Percentiles rank a stretch among this genome's conserved stretches.
Evolutionary conservation across 2,888 invertebrate genomes (phyloP).

Genomic region (Parasteatoda lunata): DNA sequence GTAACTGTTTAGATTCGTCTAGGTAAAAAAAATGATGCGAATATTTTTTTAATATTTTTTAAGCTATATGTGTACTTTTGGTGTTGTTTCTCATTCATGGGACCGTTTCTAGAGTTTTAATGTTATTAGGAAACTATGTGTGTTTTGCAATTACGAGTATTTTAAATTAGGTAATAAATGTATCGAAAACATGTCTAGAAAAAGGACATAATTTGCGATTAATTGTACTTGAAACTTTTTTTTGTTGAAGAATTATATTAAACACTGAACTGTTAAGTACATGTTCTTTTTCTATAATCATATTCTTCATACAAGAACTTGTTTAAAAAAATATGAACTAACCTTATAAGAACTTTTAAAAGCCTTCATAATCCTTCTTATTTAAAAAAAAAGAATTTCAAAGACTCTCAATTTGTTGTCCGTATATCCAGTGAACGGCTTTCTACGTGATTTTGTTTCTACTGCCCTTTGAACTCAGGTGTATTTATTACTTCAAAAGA

Average conservation of each 20-base stretch:
- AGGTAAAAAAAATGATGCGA: neutral
- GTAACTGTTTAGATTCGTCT: slow-evolving; percentile 11
- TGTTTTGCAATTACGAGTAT: slow-evolving; percentile 1
- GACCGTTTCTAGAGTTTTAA: neutral
- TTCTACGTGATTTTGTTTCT: too few species aligned
- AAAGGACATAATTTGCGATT: slow-evolving; percentile 13
- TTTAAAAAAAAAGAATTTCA: too few species aligned
- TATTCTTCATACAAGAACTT: neutral
- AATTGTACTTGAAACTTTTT: neutral
- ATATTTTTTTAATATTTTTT: slow-evolving; percentile 45
- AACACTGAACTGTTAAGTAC: slow-evolving; percentile 7
- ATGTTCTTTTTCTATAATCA: neutral
- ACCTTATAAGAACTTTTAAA: neutral
- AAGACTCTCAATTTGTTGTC: too few species aligned
- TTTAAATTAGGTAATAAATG: slow-evolving; percentile 55
- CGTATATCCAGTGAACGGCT: too few species aligned
- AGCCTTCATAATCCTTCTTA: neutral
- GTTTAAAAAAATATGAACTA: neutral
- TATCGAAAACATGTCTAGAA: slow-evolving; percentile 68
- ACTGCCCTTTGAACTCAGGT: too few species aligned
- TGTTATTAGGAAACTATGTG: slow-evolving; percentile 6
- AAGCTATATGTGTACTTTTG: slow-evolving; percentile 3
- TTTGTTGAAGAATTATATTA: neutral
- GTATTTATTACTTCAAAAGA: too few species aligned
- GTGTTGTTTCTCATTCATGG: slow-evolving; percentile 1